Evolutionary conservation across 2,797 vertebrate genomes (phyloP).

Genomic region (Picus viridis): DNA sequence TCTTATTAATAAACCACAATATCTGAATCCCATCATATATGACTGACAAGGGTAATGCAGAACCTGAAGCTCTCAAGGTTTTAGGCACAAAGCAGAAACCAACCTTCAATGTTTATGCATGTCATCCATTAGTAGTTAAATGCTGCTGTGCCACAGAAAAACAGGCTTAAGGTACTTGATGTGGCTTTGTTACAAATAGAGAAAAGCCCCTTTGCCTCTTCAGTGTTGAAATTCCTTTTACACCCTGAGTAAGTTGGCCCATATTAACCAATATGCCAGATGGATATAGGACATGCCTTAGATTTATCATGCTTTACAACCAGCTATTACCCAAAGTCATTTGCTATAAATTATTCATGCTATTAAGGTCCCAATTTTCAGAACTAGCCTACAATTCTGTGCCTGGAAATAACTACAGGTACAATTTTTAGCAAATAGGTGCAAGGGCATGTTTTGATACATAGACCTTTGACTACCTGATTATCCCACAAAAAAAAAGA

Average conservation of each 20-base stretch:
- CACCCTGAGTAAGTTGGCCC: not conserved
- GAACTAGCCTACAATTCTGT: not conserved
- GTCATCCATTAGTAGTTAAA: not conserved
- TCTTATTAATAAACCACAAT: not conserved
- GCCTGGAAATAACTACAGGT: not conserved
- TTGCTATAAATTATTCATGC: not conserved
- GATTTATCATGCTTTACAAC: not conserved
- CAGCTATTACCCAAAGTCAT: not conserved
- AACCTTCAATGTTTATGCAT: not conserved
- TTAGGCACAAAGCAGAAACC: not conserved
- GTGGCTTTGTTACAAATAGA: not conserved
- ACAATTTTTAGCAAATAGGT: not conserved
- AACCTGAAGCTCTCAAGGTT: not conserved
- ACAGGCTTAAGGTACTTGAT: not conserved
- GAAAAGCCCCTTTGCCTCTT: not conserved
- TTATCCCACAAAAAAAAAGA: conserved; percentile 2
- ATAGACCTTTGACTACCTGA: not conserved
- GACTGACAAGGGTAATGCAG: not conserved
- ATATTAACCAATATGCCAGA: not conserved
- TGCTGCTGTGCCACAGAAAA: not conserved
- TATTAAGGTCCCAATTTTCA: not conserved
- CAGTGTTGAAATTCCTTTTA: not conserved
- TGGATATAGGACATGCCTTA: not conserved
- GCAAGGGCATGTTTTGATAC: not conserved
- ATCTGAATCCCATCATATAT: not conserved